Base-by-base conservation (phyloP, 2,113 vertebrate genomes). In the Actinemys pallida region DNA sequence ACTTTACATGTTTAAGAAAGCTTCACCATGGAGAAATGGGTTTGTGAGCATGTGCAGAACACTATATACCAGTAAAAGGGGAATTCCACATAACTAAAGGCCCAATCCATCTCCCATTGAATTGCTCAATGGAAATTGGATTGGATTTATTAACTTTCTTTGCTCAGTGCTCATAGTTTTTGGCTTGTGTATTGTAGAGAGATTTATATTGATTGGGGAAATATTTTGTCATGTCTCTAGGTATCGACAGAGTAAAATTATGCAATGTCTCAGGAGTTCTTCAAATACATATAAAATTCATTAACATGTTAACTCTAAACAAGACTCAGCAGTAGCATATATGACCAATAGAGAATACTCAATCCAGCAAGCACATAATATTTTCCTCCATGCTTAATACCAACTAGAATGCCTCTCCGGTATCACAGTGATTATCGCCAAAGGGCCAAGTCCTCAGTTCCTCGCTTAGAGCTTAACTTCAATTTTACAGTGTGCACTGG, bases 341-440 rank as follows among this genome's bases (percentile, higher is more conserved):
- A 45, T 56, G 75, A 42, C 88, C 79, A 87, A 54, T 16, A 45
- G 53, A 89, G 84, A 54, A 89, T 56, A 49, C 11, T 83, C 42
- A 84, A 42, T 54, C 3, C 62, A 62, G 47, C 8, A 49, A 39
- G 59, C 53, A 54, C 22, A 83, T 79, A 84, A 76, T 11, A 22
- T 91, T 94, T 92, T 90, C n/a, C 47, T 22, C 88, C 79, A 49
- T 84, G 9, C 45, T 87, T 59, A 75, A 86, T 84, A 45, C 31
- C 14, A 81, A 72, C 54, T 35, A 10, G 75, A 91, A 89, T n/a
- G 25, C 31, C 54, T 62, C 47, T 90, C 52, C 59, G 80, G 94
- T n/a, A 56, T 13, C 50, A 57, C 54, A 53, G 3, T 78, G 14
- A 78, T 75, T 50, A 49, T n/a, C 56, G 72, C 14, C 20, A 39